These are phyloP conservation scores for Stenolophus ochropezus DNA, from an alignment of 2,888 invertebrate species.

Conservation along the genomic window DNA sequence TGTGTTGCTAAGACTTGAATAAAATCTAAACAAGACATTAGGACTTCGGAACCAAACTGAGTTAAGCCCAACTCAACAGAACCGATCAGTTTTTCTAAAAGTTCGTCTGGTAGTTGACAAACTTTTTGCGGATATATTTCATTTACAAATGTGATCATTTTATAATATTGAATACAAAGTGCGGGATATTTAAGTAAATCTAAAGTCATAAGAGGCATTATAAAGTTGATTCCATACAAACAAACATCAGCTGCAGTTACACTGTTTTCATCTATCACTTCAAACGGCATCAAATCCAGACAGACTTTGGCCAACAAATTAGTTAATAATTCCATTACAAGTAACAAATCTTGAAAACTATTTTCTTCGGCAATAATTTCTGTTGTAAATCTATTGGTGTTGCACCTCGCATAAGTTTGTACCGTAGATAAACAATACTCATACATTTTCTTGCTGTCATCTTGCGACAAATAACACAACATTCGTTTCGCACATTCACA, in stretches of 20 bases:
- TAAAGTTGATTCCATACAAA: constrained; percentile 80
- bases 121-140: constrained; percentile 81
- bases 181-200: constrained; percentile 83
- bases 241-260: constrained; percentile 78
- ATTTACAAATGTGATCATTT: constrained; percentile 79
- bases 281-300: constrained; percentile 69
- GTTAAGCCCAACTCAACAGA: constrained; percentile 79
- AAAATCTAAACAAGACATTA: constrained; percentile 77
- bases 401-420: constrained; percentile 82
- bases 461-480: constrained; percentile 78
- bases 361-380: constrained; percentile 84
- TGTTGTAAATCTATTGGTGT: constrained; percentile 78
- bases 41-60: constrained; percentile 77
- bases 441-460: constrained; percentile 80
- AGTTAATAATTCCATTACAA: constrained; percentile 85
- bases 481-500: constrained; percentile 83
- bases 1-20: constrained; percentile 75
- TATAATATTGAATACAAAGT: constrained; percentile 78
- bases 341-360: constrained; percentile 83
- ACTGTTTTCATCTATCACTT: constrained; percentile 67
- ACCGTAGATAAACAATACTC: constrained; percentile 82
- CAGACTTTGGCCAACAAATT: constrained; percentile 72
- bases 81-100: constrained; percentile 75
- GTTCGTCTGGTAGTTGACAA: constrained; percentile 72
- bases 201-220: constrained; percentile 84